Conservation (phyloP, 2,888 invertebrate genomes). For the Parelbella ahira region DNA sequence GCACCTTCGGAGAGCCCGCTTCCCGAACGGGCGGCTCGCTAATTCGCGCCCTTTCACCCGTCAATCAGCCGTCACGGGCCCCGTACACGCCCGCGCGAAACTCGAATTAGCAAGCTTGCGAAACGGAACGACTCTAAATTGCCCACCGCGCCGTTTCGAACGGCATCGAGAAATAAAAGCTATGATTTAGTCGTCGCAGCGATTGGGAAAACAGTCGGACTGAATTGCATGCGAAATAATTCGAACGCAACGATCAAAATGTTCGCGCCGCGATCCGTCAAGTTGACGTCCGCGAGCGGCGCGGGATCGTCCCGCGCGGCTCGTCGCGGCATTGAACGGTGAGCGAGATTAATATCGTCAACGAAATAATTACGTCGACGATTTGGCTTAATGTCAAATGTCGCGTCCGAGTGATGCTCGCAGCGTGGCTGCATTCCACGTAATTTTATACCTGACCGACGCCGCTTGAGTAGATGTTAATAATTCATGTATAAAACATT, state of each 20-base stretch:
- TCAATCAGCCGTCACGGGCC: conserved; percentile 67
- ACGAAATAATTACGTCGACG: conserved; percentile 51
- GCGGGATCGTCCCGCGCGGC: conserved; percentile 11
- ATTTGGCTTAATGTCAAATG: conserved; percentile 46
- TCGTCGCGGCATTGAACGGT: conserved; percentile 41
- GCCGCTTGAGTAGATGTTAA: conserved; percentile 8
- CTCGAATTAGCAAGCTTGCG: conserved; percentile 52
- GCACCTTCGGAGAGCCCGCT: conserved; percentile 33
- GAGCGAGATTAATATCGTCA: conserved; percentile 48
- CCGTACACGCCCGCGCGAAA: conserved; percentile 43
- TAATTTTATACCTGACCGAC: conserved; percentile 9
- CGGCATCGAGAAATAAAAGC: conserved; percentile 48
- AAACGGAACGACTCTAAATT: conserved; percentile 38
- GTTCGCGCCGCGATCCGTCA: conserved; percentile 62
- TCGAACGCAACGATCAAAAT: conserved; percentile 46
- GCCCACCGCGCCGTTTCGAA: conserved; percentile 26
- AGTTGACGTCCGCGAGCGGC: conserved; percentile 40
- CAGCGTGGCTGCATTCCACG: conserved; percentile 2
- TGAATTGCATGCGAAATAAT: conserved; percentile 45
- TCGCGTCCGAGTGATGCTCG: not conserved
- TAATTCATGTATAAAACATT: conserved; percentile 8
- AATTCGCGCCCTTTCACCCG: conserved; percentile 77
- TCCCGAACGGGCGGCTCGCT: conserved; percentile 47
- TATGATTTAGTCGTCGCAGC: conserved; percentile 49
- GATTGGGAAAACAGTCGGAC: conserved; percentile 39